Evolutionary conservation across 2,888 invertebrate species (phyloP).

Genomic region (Drosophila testacea): DNA sequence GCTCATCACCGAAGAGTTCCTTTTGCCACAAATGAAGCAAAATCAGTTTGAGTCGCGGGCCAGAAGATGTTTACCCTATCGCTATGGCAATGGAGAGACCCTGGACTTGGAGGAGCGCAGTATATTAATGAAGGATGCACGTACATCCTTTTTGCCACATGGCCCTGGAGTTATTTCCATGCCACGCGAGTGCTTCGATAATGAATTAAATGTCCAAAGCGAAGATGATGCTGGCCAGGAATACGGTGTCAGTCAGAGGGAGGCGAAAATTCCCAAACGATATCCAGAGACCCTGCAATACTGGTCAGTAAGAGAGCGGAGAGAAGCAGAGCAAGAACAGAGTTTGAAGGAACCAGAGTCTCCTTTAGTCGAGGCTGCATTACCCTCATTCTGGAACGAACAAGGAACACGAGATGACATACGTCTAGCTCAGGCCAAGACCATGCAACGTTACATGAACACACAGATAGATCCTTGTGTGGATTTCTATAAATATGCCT

Average conservation of each 20-base stretch:
- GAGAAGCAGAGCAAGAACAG: conserved; percentile 51
- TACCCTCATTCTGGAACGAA: conserved; percentile 83
- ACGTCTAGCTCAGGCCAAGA: conserved; percentile 88
- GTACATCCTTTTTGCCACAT: conserved; percentile 88
- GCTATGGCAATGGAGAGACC: conserved; percentile 77
- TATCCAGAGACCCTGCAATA: conserved; percentile 42
- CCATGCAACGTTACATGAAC: conserved; percentile 93
- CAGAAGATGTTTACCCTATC: conserved; percentile 79
- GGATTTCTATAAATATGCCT: conserved; percentile 94
- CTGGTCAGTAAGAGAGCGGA: conserved; percentile 38
- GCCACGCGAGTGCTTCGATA: conserved; percentile 83
- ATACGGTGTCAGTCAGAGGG: conserved; percentile 29
- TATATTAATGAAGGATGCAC: conserved; percentile 87
- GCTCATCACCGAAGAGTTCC: conserved; percentile 64
- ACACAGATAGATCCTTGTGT: conserved; percentile 90
- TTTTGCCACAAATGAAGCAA: conserved; percentile 49
- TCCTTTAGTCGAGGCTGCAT: conserved; percentile 40
- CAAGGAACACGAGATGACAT: conserved; percentile 86
- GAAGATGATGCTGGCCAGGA: conserved; percentile 21
- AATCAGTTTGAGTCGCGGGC: conserved; percentile 45
- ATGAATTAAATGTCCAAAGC: background rate
- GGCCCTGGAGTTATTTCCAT: conserved; percentile 86
- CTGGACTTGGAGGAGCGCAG: conserved; percentile 87
- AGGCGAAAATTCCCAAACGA: conserved; percentile 23
- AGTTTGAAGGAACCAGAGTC: conserved; percentile 13